Evolutionary conservation across 92 coral and sea anemone genomes (phyloP).

Genomic region (Ricordea florida): DNA sequence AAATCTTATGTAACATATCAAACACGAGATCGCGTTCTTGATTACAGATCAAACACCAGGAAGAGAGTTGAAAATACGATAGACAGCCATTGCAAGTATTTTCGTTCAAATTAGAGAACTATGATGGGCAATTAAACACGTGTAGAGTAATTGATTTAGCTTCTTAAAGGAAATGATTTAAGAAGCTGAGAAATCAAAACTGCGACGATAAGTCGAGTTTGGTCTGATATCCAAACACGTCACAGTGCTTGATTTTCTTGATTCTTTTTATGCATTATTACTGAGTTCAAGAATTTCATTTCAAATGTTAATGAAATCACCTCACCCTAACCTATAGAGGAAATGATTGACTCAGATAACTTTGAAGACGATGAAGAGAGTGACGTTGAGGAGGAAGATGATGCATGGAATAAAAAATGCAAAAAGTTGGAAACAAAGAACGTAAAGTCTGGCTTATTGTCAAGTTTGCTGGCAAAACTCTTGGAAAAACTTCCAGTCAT

Average conservation of each 20-base stretch:
- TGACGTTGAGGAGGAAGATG: not conserved
- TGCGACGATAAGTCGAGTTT: no score
- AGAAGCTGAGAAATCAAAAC: no score
- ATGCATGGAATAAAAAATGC: not conserved
- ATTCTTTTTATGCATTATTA: not conserved
- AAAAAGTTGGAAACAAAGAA: not conserved
- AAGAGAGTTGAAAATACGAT: no score
- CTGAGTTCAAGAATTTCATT: not conserved
- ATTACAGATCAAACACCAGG: no score
- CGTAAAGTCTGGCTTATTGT: not conserved
- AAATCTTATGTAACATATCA: no score
- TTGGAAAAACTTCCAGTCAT: conserved; percentile 45
- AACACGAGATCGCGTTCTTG: no score
- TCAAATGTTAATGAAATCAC: not conserved
- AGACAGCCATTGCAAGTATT: no score
- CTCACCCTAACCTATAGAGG: not conserved
- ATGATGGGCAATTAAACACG: no score
- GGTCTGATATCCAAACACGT: no score
- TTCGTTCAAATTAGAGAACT: no score
- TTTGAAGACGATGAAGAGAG: not conserved
- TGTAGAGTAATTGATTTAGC: no score
- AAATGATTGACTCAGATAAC: not conserved
- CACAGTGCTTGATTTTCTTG: not conserved
- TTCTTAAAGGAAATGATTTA: no score
- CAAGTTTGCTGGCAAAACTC: not conserved